Base-by-base conservation (phyloP, 2,797 vertebrate species). In the Alauda arvensis region DNA sequence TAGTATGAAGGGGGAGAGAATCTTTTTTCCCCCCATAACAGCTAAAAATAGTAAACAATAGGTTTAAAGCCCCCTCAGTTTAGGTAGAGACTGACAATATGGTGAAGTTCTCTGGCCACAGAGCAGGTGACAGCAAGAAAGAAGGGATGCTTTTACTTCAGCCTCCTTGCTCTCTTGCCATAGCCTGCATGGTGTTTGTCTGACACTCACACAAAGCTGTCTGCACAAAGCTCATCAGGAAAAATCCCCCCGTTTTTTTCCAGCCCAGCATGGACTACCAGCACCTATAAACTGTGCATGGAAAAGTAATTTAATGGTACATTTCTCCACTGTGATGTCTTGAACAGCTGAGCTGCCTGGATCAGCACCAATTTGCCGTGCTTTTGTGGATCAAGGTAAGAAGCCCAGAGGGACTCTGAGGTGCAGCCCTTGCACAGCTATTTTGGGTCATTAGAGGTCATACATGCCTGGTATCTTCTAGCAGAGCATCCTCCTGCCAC, bases 231-330 rank as follows among this genome's bases (percentile, higher is more conserved):
- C 62, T 85, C 68, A 16, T 9, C 17, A 80, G 45, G 60, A 89
- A 34, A 9, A 65, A 40, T n/a, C 17, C 12, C 11, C 3, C 28
- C 9, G 1, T 52, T 74, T 81, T 87, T 76, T 86, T 68, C 62
- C 29, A 56, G 34, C 52, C 26, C 51, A 59, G 19, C 34, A 18
- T 34, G 61, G 61, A 53, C 45, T 81, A 84, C 55, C 65, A 82
- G 66, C 68, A 66, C 52, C 45, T 60, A 26, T 59, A 77, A 84
- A 83, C 37, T 18, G 3, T 65, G 45, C 66, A n/a, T 83, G 86
- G 72, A 79, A 80, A 92, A 83, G 72, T 42, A 80, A 66, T 93
- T 60, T 85, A 82, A 26, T 74, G 71, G 51, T 79, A 18, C 25
- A 7, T 87, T 83, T 89, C 81, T 83, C 70, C 69, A 62, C 61